phyloP scores from a whole-genome alignment of 2,113 vertebrate species.

The Cyrtonyx montezumae region DNA sequence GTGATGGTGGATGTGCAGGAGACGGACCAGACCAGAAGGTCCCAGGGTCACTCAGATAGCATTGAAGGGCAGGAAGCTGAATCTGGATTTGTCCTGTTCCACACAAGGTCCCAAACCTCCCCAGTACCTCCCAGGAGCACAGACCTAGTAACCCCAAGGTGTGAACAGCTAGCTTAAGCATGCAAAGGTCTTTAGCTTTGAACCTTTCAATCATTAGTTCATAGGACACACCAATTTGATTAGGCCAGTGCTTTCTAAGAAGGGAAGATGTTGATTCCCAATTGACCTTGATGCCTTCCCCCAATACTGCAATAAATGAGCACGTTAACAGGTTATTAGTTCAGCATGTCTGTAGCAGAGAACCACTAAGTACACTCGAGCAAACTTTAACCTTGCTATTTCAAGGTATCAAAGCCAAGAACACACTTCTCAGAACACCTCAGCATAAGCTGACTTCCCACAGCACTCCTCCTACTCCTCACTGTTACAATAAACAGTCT shows the following conservation, averaged over 20 bases:
- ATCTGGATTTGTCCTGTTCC: conserved; percentile 18
- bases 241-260: conserved; percentile 47
- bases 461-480: not conserved
- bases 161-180: not conserved
- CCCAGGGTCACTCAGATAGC: conserved; percentile 22
- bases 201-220: not conserved
- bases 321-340: not conserved
- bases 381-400: not conserved
- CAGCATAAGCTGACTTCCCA: not conserved
- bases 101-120: not conserved
- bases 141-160: not conserved
- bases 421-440: not conserved
- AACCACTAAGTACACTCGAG: not conserved
- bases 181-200: conserved; percentile 59
- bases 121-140: conserved; percentile 6
- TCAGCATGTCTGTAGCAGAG: not conserved
- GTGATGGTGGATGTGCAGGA: not conserved
- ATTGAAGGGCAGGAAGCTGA: conserved; percentile 18
- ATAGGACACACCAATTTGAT: not conserved
- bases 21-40: not conserved
- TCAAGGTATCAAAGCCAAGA: not conserved
- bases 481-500: not conserved
- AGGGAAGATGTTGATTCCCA: not conserved
- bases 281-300: not conserved
- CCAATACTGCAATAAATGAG: not conserved